A percentile compares a stretch with the other conserved stretches of the same genome.
Conservation (phyloP, 2,113 vertebrate genomes). For the Neodontobutis hainanensis region DNA sequence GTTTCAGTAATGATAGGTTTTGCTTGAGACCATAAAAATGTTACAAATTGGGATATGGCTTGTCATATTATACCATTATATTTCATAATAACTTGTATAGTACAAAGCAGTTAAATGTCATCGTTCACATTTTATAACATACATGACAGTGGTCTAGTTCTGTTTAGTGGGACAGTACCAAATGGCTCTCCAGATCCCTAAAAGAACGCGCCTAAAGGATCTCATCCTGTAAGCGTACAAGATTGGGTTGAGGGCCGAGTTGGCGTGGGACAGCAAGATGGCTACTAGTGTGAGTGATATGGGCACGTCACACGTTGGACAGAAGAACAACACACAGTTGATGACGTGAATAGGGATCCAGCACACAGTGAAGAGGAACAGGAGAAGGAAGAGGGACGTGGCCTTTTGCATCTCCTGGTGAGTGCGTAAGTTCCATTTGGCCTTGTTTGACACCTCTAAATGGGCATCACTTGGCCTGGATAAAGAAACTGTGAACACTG, state of each 20-base stretch:
- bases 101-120: too few relatives aligned
- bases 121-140: too few relatives aligned
- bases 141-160: neutral
- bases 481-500: neutral
- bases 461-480: neutral
- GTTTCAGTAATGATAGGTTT: too few relatives aligned
- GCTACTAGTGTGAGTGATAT: conserved; percentile 44
- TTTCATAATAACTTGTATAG: too few relatives aligned
- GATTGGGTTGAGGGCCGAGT: conserved; percentile 71
- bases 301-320: conserved; percentile 44
- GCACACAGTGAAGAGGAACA: conserved; percentile 67
- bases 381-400: conserved; percentile 65
- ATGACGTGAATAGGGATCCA: conserved; percentile 73
- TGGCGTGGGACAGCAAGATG: conserved; percentile 69
- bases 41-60: too few relatives aligned
- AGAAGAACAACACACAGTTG: conserved; percentile 65
- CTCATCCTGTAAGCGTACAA: conserved; percentile 73
- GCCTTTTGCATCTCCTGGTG: conserved; percentile 54
- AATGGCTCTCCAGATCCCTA: conserved; percentile 20
- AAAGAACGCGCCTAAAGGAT: conserved; percentile 62
- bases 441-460: neutral
- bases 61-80: too few relatives aligned
- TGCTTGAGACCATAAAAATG: too few relatives aligned
- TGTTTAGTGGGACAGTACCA: neutral
- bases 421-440: neutral